Base-by-base conservation (phyloP, 2,888 invertebrate species). In the Bedellia somnulentella region DNA sequence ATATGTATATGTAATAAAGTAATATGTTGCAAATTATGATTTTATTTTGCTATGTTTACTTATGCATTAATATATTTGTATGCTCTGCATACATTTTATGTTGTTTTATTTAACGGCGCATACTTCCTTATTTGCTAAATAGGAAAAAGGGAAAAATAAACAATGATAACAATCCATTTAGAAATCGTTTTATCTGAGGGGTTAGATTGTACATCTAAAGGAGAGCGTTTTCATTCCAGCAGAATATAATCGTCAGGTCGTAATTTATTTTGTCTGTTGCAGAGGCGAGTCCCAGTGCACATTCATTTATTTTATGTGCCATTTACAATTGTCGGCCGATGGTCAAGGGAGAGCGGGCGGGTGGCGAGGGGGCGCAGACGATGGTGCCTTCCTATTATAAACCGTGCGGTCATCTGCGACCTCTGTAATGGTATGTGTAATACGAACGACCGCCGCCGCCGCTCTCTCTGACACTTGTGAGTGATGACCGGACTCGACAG, bases 281-380 rank as follows among this genome's bases (percentile, higher is more conserved):
- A 77, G 76, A 75, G 75, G 68, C 73, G 66, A 67, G 71, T 70
- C 70, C 68, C 73, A 64, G 64, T 73, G 77, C 76, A 77, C 77
- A 77, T 77, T 76, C 76, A 76, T 77, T 77, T 77, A 77, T 77
- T 77, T 77, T 77, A 77, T 77, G 76, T 77, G 77, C 77, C 77
- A 77, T 77, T 77, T 77, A 77, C 77, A 77, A 77, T 77, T 75
- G 76, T 76, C 76, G 77, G 75, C 76, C 77, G 75, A 76, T 76
- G 77, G 77, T 75, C 77, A 77, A 77, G 77, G 77, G 76, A 68
- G 67, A 57, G 47, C 31, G 24, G 24, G 44, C 39, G 43, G 47
- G 45, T 46, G 44, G 49, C 41, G 39, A 30, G 33, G 26, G 15
- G 27, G 28, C 46, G 42, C 47, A 52, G 54, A 54, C 55, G 54